These are phyloP conservation scores for Pediacus dermestoides DNA, from an alignment of 2,888 invertebrate species.

Conservation along the genomic window DNA sequence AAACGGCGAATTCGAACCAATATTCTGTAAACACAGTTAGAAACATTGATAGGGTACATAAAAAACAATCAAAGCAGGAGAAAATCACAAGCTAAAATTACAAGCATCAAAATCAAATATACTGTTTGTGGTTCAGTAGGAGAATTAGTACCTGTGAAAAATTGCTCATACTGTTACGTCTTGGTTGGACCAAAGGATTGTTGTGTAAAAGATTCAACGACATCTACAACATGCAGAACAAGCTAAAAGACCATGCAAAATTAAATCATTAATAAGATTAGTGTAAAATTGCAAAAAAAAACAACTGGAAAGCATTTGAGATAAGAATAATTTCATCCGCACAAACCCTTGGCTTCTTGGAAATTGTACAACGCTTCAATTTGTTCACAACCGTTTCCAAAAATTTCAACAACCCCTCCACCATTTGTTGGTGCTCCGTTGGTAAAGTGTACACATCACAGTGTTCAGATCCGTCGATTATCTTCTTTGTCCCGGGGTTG, in stretches of 20 bases:
- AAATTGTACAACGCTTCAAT: slow-evolving; percentile 67
- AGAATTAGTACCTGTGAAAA: slow-evolving; percentile 40
- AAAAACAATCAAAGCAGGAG: no score
- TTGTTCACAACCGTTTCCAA: slow-evolving; percentile 86
- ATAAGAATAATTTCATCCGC: slow-evolving; percentile 11
- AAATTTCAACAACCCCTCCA: slow-evolving; percentile 74
- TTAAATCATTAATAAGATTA: slow-evolving; percentile 16
- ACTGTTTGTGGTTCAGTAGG: no score
- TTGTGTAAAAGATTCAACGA: slow-evolving; percentile 49
- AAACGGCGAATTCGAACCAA: slow-evolving; percentile 73
- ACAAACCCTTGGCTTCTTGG: slow-evolving; percentile 75
- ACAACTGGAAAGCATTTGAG: no score
- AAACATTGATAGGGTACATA: no score
- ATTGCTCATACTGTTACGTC: slow-evolving; percentile 52
- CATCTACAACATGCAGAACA: slow-evolving; percentile 50
- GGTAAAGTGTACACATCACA: slow-evolving; percentile 83
- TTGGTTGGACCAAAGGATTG: slow-evolving; percentile 47
- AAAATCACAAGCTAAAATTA: no score
- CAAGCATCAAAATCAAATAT: no score
- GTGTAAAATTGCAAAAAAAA: slow-evolving; percentile 21
- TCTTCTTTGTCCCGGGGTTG: slow-evolving; percentile 74
- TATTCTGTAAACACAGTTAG: slow-evolving; percentile 56
- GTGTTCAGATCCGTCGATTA: slow-evolving; percentile 68
- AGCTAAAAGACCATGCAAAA: slow-evolving; percentile 24
- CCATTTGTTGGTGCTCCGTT: slow-evolving; percentile 60